Evolutionary conservation across 2,888 invertebrate genomes (phyloP), one percentile per base, ranked within the genome.

Genomic region (Dusona sp.): DNA sequence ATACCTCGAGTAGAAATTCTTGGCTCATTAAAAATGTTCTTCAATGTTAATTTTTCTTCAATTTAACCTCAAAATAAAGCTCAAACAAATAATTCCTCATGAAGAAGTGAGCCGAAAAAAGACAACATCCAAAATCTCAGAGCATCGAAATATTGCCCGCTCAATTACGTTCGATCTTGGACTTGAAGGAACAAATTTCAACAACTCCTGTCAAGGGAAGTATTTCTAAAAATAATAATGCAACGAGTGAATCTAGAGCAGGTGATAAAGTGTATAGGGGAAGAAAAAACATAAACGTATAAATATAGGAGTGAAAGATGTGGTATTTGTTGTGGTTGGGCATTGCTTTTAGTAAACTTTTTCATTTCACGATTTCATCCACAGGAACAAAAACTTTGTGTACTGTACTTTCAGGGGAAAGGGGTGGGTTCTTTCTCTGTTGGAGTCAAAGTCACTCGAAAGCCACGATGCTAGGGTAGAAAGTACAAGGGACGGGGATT

Each of bases 341-440:
- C 75, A 38, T 7, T 48, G 48, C 51, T 67, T 77, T 70, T 65
- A 38, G 72, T 70, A 70, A 77, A 79, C 70, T 80, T 80, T 83
- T 83, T 22, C 61, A 74, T 70, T 51, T 68, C 48, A 29, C 57
- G 29, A 48, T 61, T 48, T 33, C 29, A 22, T 48, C 25, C 33
- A 48, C 19, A 64, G 36, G 48, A 54, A 36, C 45, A 54, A 75
- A 86, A 78, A 86, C 75, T 83, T 83, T 78, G 72, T 83, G 74
- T 74, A 36, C 48, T 65, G 33, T 29, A 61, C 29, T 61, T 70
- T 51, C 16, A 57, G 70, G 29, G 13, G 4, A 25, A 16, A 29
- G 16, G 22, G 54, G 22, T 9, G 54, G 29, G 38, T 70, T 68
- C n/a, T 45, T 74, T 64, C 36, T 61, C 29, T 78, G 13, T 65